These are phyloP conservation scores for Agrotis clavis DNA, from an alignment of 2,888 invertebrate genomes.

Conservation along the genomic window DNA sequence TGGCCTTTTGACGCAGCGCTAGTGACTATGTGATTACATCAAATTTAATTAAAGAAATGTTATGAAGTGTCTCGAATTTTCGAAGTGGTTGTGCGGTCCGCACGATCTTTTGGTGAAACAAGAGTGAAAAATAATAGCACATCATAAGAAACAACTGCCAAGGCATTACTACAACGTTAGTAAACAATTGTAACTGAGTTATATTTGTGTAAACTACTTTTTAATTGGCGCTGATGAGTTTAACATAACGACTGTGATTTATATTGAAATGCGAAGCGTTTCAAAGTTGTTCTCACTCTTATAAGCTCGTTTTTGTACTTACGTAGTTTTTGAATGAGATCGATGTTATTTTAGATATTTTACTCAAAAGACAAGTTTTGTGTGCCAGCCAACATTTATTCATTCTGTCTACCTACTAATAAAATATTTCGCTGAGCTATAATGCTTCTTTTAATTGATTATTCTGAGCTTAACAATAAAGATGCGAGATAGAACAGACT, in stretches of 20 bases:
- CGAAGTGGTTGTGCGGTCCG: too few relatives aligned
- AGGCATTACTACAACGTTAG: conserved; percentile 18
- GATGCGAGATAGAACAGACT: background rate
- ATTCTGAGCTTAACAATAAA: background rate
- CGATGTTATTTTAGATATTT: conserved; percentile 1
- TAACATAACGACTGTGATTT: conserved; percentile 44
- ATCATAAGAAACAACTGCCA: conserved; percentile 29
- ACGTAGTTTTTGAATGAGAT: conserved; percentile 22
- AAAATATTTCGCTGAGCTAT: background rate
- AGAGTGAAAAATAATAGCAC: conserved; percentile 16
- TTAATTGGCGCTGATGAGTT: conserved; percentile 42
- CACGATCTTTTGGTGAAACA: background rate
- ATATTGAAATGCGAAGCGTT: conserved; percentile 37
- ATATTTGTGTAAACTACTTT: conserved; percentile 43
- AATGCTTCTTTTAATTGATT: background rate
- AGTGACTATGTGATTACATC: too few relatives aligned
- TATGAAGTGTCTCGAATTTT: too few relatives aligned
- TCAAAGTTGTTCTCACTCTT: conserved; percentile 32
- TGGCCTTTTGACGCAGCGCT: too few relatives aligned
- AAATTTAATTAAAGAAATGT: too few relatives aligned
- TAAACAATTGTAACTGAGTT: conserved; percentile 38
- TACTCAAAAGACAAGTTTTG: too few relatives aligned
- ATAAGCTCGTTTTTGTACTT: conserved; percentile 26
- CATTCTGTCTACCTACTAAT: too few relatives aligned
- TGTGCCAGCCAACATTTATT: too few relatives aligned